These are phyloP conservation scores for Arion vulgaris DNA, from an alignment of 1,140 invertebrate genomes.

Conservation along the genomic window DNA sequence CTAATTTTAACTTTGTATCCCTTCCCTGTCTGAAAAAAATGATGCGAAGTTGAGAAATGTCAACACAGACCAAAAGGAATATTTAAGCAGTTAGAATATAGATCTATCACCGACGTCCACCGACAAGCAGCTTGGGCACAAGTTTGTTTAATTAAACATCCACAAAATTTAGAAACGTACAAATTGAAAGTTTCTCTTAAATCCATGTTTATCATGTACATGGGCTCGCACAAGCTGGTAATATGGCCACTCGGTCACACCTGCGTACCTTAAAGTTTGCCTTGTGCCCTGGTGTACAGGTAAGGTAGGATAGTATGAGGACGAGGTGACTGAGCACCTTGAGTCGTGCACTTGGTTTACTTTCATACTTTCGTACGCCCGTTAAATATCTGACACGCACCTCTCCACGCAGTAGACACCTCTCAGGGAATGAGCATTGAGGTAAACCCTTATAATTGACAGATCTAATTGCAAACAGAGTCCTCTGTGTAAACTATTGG, in stretches of 20 bases:
- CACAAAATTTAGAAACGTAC: not conserved
- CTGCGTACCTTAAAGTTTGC: not conserved
- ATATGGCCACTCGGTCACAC: not conserved
- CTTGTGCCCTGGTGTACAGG: not conserved
- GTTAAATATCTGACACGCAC: constrained; percentile 1
- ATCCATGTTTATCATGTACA: not conserved
- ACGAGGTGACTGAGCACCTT: not conserved
- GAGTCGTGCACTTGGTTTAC: not conserved
- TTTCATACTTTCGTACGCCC: constrained; percentile 1
- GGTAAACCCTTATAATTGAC: constrained; percentile 3
- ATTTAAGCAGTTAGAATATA: not conserved
- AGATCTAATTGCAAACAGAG: not conserved
- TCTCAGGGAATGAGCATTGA: not conserved
- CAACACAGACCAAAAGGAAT: not conserved
- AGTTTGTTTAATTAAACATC: constrained; percentile 9
- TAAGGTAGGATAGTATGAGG: not conserved
- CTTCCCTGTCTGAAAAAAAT: not conserved
- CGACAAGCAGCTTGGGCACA: not conserved
- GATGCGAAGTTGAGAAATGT: constrained; percentile 10
- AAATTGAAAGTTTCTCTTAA: not conserved
- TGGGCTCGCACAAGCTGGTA: not conserved
- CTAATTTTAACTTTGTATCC: not conserved
- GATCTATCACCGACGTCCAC: constrained; percentile 1
- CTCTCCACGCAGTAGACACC: not conserved
- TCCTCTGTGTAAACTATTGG: not conserved